Base-by-base conservation (phyloP, 1,140 invertebrate genomes). In the Cardiocondyla obscurior region DNA sequence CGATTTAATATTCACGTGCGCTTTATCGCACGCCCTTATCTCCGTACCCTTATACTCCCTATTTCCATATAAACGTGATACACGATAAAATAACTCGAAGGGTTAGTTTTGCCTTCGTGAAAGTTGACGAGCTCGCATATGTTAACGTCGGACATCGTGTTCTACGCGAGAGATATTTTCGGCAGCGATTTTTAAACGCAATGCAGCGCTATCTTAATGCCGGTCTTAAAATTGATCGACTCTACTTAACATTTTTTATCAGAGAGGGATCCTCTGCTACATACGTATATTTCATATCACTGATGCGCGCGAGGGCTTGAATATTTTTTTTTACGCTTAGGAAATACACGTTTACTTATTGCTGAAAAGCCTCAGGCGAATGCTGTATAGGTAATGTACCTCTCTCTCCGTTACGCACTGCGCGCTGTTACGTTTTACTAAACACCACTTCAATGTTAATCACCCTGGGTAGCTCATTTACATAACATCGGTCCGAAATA, bases 1-100 rank as follows among this genome's bases (percentile, higher is more conserved):
- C 51, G 70, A 79, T 87, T 86, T 87, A 87, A 83, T 83, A 86
- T 87, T 87, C 85, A 62, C 85, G 65, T 73, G 12, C 25, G 25
- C 69, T 86, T 84, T 64, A 64, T 2, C 42, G 28, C 16, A 1
- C n/a, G 19, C 33, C 46, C 28, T 83, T 58, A 58, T 55, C 62
- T 72, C 16, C 36, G 7, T 16, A 5, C 44, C 28, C 33, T 83
- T 77, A 72, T 73, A 64, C 44, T 57, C 19, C 14, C 53, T 53
- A 73, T 83, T 83, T 85, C 57, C 83, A 72, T 82, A 73, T 44
- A 67, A 82, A 67, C 42, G 69, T 85, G 62, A 79, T 86, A 62
- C 62, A 62, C 36, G 60, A 72, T 65, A 58, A 53, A 86, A 36
- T 81, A 53, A 62, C 19, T 46, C 64, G 39, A 69, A 67, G 36